phyloP scores from a whole-genome alignment of 2,888 invertebrate species.

The Ametastegia equiseti region DNA sequence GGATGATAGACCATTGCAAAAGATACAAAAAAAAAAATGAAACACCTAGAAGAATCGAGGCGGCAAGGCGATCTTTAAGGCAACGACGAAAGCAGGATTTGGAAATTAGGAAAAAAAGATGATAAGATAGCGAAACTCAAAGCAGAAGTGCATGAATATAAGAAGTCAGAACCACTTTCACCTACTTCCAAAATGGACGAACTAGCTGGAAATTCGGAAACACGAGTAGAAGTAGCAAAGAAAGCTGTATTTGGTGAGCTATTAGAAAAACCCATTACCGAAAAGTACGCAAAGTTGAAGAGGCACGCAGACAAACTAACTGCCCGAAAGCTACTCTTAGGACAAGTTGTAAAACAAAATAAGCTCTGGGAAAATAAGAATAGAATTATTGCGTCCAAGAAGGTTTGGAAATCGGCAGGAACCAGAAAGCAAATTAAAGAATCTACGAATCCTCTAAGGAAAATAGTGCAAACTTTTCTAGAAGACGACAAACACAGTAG shows the following conservation, averaged over 20 bases:
- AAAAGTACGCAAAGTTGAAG: not conserved
- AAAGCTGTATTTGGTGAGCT: slow-evolving; percentile 12
- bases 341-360: not conserved
- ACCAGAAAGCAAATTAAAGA: no score
- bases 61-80: not conserved
- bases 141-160: not conserved
- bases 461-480: slow-evolving; percentile 55
- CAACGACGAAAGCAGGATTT: not conserved
- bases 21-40: not conserved
- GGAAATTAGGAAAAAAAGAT: no score
- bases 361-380: not conserved
- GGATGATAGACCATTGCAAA: not conserved
- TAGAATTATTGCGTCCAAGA: not conserved
- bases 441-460: no score
- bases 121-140: not conserved
- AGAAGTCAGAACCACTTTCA: not conserved
- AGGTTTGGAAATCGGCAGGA: no score
- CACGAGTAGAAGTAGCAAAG: not conserved
- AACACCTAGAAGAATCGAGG: not conserved
- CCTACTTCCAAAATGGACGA: not conserved
- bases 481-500: slow-evolving; percentile 63
- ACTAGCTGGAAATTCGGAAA: not conserved
- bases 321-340: not conserved
- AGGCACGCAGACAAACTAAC: not conserved
- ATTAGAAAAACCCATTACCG: not conserved